Conservation (phyloP, 2,113 vertebrate genomes). For the Laticauda colubrina region DNA sequence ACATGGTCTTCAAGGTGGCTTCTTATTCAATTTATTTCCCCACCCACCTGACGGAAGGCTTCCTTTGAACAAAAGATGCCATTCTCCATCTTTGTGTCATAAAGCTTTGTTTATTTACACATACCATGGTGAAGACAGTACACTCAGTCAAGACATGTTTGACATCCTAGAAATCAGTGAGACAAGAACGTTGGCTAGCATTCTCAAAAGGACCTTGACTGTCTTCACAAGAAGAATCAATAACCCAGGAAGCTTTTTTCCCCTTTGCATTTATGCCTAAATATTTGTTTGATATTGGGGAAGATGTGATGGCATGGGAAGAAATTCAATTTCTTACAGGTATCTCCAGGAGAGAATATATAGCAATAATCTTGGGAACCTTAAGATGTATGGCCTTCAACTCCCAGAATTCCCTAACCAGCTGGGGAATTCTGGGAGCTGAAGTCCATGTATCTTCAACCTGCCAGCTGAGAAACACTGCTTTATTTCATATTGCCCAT, state of each 20-base stretch:
- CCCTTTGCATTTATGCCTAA: not conserved
- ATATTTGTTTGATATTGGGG: not conserved
- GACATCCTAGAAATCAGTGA: slow-evolving; percentile 20
- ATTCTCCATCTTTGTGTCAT: not conserved
- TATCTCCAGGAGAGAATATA: no score
- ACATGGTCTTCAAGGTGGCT: not conserved
- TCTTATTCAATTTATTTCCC: slow-evolving; percentile 9
- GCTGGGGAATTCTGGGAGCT: not conserved
- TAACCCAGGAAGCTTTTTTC: not conserved
- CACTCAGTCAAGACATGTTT: slow-evolving; percentile 40
- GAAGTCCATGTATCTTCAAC: not conserved
- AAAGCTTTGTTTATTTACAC: slow-evolving; percentile 54
- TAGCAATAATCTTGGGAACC: not conserved
- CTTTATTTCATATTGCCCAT: not conserved
- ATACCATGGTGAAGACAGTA: slow-evolving; percentile 38
- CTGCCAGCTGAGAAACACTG: not conserved
- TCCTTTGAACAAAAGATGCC: slow-evolving; percentile 48
- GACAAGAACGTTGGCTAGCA: not conserved
- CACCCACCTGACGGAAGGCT: slow-evolving; percentile 24
- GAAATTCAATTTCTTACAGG: not conserved
- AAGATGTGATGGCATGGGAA: not conserved
- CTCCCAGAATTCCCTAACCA: not conserved
- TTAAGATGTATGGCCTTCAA: not conserved
- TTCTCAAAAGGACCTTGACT: not conserved
- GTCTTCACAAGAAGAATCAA: not conserved